Base-by-base conservation (phyloP, 2,888 invertebrate genomes). In the Melinaea marsaeus region DNA sequence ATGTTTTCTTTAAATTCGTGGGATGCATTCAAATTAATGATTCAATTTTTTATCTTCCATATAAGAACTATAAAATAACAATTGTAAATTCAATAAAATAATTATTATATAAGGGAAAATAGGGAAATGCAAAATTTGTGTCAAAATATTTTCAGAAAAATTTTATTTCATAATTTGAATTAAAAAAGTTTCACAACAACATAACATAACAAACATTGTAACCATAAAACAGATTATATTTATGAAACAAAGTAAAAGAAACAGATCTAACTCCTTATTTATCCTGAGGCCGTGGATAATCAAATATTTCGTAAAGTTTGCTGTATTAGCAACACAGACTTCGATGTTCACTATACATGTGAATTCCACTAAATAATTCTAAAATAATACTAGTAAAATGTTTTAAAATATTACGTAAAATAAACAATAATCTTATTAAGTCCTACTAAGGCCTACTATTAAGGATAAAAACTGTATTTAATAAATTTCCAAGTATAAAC, bases 1-100 rank as follows among this genome's bases (percentile, higher is more conserved):
- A 56, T 65, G 62, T 60, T 59, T 62, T 62, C 46, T 65, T 45
- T 0, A 22, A 22, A 51, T 32, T 51, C 51, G 51, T 32, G 3
- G 51, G 22, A 62, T 62, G 59, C 65, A 65, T 56, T 58, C 57
- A 56, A 62, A 65, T 65, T 62, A 64, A 64, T 64, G 62, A 65
- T 65, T 62, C 59, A 65, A 62, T 61, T 64, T 62, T 59, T 57
- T 60, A 42, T 58, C 22, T 62, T 60, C 56, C 62, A 54, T 59
- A 62, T 55, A 58, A 57, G 51, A 57, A 64, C 57, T 47, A 57
- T 22, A 51, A 51, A 51, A 32, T 22, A 11, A 32, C 51, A 32
- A 32, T n/a, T 11, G 7, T 9, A 51, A 22, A 51, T 51, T 22
- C 3, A 32, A 7, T 7, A 51, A 51, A 51, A 32, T 9, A 32